These are phyloP conservation scores for Corticium candelabrum DNA, from an alignment of 37 sponge, comb jelly and placozoan species.

Conservation along the genomic window DNA sequence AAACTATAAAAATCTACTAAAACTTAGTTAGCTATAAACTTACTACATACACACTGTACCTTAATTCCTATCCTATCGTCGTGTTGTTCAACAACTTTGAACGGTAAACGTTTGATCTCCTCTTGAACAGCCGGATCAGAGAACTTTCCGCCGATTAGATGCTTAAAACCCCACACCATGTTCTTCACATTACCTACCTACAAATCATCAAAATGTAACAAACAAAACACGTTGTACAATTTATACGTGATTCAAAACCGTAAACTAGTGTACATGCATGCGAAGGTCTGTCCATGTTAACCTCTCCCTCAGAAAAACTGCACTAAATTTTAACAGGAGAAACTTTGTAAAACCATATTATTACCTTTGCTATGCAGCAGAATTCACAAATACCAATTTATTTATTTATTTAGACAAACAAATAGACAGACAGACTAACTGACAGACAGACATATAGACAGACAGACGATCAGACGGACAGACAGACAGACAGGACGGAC, in stretches of 20 bases:
- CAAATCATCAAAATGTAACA: conserved; percentile 15
- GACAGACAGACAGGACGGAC: too few relatives aligned
- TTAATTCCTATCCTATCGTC: conserved; percentile 64
- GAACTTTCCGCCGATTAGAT: conserved; percentile 68
- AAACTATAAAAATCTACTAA: neutral
- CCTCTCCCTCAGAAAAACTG: too few relatives aligned
- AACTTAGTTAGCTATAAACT: neutral
- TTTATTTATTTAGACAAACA: too few relatives aligned
- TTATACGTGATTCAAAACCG: neutral
- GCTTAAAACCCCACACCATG: conserved; percentile 65
- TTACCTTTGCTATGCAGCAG: too few relatives aligned
- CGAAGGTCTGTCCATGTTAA: too few relatives aligned
- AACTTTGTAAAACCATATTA: too few relatives aligned
- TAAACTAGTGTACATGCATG: too few relatives aligned
- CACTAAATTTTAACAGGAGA: too few relatives aligned
- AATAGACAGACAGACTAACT: too few relatives aligned
- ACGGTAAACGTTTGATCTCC: conserved; percentile 46
- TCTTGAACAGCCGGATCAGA: conserved; percentile 78
- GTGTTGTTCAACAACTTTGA: conserved; percentile 35
- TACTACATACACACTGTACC: conserved; percentile 21
- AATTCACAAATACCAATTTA: too few relatives aligned
- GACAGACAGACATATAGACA: too few relatives aligned
- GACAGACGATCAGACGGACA: too few relatives aligned
- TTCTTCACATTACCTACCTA: conserved; percentile 80
- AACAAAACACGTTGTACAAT: neutral